Percentiles rank a stretch among this genome's conserved stretches.
phyloP scores from a whole-genome alignment of 2,113 vertebrate genomes.

The Cephalopholis sonnerati region DNA sequence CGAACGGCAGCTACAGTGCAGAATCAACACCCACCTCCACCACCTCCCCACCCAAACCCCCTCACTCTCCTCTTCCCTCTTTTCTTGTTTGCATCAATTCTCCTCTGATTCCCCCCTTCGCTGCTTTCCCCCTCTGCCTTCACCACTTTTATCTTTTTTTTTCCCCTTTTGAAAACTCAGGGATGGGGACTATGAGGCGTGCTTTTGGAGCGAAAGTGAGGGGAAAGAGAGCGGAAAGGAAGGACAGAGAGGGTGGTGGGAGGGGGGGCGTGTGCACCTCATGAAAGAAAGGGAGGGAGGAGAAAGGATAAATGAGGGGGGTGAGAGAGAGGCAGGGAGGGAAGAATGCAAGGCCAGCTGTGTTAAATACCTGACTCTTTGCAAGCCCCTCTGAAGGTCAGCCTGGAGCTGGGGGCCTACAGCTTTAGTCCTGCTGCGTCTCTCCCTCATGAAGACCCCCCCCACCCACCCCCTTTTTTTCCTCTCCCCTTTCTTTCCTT shows the following conservation, averaged over 20 bases:
- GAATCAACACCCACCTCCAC: conserved; percentile 42
- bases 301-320: conserved; percentile 75
- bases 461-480: not conserved
- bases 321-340: conserved; percentile 69
- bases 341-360: conserved; percentile 87
- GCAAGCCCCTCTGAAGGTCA: conserved; percentile 83
- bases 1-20: conserved; percentile 67
- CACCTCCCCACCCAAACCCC: conserved; percentile 20
- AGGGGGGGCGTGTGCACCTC: conserved; percentile 40
- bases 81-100: conserved; percentile 80
- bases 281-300: conserved; percentile 83
- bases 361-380: conserved; percentile 90
- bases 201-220: conserved; percentile 81
- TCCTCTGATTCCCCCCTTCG: conserved; percentile 82
- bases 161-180: conserved; percentile 78
- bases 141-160: conserved; percentile 63
- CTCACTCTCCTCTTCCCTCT: conserved; percentile 65
- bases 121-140: conserved; percentile 60
- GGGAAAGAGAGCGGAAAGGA: conserved; percentile 66
- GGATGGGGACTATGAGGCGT: conserved; percentile 82
- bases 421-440: conserved; percentile 83
- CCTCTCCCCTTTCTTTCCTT: conserved; percentile 52
- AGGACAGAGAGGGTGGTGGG: conserved; percentile 36
- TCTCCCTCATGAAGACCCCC: conserved; percentile 59
- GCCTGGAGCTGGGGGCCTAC: conserved; percentile 79